Percentiles rank a stretch among this genome's conserved stretches.
Evolutionary conservation across 2,888 invertebrate species (phyloP).

Genomic region (Ptychoptera contaminata): DNA sequence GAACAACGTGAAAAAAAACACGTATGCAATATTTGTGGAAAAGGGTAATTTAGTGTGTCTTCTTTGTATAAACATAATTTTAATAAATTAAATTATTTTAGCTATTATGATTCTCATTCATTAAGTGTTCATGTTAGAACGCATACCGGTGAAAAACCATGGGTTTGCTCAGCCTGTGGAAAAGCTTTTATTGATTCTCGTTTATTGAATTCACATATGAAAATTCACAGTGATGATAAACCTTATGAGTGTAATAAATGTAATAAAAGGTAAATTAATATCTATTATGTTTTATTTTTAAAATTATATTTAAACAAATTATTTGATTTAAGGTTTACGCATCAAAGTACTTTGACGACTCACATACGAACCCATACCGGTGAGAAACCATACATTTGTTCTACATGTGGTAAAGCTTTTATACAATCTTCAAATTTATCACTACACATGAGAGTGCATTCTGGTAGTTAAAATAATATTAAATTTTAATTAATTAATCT

Average conservation of each 20-base stretch:
- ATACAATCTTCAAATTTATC: slow-evolving; percentile 41
- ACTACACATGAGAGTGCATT: slow-evolving; percentile 29
- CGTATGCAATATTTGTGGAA: slow-evolving; percentile 34
- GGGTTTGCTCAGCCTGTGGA: slow-evolving; percentile 29
- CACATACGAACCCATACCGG: slow-evolving; percentile 46
- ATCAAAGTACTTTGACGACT: slow-evolving; percentile 41
- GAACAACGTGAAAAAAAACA: slow-evolving; percentile 33
- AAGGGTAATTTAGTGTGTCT: slow-evolving; percentile 21
- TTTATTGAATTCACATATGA: slow-evolving; percentile 36
- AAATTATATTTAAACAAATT: background rate
- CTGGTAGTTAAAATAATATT: slow-evolving; percentile 28
- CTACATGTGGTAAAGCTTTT: slow-evolving; percentile 39
- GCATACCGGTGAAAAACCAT: slow-evolving; percentile 31
- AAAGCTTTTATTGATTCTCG: slow-evolving; percentile 31
- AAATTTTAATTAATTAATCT: background rate
- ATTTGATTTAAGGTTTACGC: slow-evolving; percentile 34
- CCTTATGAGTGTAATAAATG: slow-evolving; percentile 39
- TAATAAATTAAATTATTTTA: no score
- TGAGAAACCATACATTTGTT: slow-evolving; percentile 41
- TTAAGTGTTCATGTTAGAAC: slow-evolving; percentile 27
- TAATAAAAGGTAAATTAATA: slow-evolving; percentile 33
- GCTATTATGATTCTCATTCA: slow-evolving; percentile 24
- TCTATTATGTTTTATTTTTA: background rate
- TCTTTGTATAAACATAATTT: no score
- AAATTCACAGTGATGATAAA: slow-evolving; percentile 36